Base-by-base conservation (phyloP, 2,797 vertebrate species). In the Danio choprae region DNA sequence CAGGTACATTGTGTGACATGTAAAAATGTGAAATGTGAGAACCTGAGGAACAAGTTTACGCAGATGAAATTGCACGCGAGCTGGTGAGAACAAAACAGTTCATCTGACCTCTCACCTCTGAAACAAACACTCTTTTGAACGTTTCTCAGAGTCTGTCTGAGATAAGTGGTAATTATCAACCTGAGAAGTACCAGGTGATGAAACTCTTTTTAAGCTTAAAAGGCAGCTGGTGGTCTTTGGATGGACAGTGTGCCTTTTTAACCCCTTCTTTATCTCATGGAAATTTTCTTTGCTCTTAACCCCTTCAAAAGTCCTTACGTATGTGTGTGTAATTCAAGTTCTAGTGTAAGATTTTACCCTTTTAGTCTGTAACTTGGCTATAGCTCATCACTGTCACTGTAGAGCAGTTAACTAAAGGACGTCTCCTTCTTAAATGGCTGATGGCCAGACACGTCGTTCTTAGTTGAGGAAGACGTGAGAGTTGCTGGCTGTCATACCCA, bases 401-500 rank as follows among this genome's bases (percentile, higher is more conserved):
- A n/a, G 55, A 59, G 60, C 11, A 62, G 62, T 58, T 40, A 46
- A 77, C 6, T 77, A 40, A 77, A 69, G 59, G 75, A 76, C 65
- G 20, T 73, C 55, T 81, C 55, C 65, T 68, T 79, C 74, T 84
- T 62, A 20, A 6, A 59, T 70, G 63, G 77, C 79, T 64, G 46
- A 55, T 36, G 43, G 65, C 46, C 73, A 60, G 78, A 48, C 62
- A 79, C 59, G 67, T 59, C 69, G 56, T 51, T 81, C 71, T 81
- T 53, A 60, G 11, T 81, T 64, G 56, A 22, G 20, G 40, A 55
- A 56, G 50, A 69, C 76, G 67, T 83, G 55, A 75, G 69, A 81
- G 73, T 82, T 62, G 56, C 46, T 59, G 81, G 69, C 76, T 80
- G 73, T 87, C 74, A 82, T 69, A 55, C 60, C 81, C 81, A 51